These are phyloP conservation scores for Pollicipes pollicipes DNA, from an alignment of 1,140 invertebrate genomes.

Conservation along the genomic window DNA sequence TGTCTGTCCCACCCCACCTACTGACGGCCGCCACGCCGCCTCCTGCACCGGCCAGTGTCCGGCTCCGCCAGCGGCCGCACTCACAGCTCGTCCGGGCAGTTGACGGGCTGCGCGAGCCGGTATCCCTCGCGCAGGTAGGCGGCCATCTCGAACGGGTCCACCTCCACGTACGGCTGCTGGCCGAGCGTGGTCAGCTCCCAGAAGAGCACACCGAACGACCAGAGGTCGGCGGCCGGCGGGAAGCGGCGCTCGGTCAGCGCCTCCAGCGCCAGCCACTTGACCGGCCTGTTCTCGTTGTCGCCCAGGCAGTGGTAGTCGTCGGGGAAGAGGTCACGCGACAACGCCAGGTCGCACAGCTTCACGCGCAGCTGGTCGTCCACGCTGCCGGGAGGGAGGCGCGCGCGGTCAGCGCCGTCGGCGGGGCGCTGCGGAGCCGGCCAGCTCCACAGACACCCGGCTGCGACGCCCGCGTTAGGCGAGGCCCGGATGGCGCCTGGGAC, in stretches of 20 bases:
- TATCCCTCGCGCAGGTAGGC: slow-evolving; percentile 74
- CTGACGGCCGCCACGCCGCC: no score
- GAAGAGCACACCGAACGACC: slow-evolving; percentile 80
- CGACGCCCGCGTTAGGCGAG: not conserved
- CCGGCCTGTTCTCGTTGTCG: slow-evolving; percentile 64
- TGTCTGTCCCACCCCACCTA: no score
- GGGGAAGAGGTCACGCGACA: slow-evolving; percentile 81
- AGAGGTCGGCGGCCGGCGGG: slow-evolving; percentile 77
- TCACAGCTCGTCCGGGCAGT: slow-evolving; percentile 88
- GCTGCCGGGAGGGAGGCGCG: slow-evolving; percentile 31
- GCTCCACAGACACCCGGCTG: no score
- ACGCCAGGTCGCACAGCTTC: slow-evolving; percentile 79
- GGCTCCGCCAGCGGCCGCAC: no score
- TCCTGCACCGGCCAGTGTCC: no score
- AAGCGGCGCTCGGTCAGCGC: slow-evolving; percentile 64
- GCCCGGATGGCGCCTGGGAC: not conserved
- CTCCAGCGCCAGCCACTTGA: slow-evolving; percentile 83
- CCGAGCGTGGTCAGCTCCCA: slow-evolving; percentile 87
- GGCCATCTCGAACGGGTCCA: slow-evolving; percentile 77
- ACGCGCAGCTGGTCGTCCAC: slow-evolving; percentile 72
- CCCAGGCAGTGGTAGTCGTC: slow-evolving; percentile 86
- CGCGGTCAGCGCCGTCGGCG: no score
- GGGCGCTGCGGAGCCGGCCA: slow-evolving; percentile 10
- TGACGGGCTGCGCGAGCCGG: slow-evolving; percentile 67
- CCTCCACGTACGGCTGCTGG: slow-evolving; percentile 66